Percentiles rank a stretch among this genome's conserved stretches.
phyloP scores from a whole-genome alignment of 2,113 vertebrate species.

The Lepus americanus region DNA sequence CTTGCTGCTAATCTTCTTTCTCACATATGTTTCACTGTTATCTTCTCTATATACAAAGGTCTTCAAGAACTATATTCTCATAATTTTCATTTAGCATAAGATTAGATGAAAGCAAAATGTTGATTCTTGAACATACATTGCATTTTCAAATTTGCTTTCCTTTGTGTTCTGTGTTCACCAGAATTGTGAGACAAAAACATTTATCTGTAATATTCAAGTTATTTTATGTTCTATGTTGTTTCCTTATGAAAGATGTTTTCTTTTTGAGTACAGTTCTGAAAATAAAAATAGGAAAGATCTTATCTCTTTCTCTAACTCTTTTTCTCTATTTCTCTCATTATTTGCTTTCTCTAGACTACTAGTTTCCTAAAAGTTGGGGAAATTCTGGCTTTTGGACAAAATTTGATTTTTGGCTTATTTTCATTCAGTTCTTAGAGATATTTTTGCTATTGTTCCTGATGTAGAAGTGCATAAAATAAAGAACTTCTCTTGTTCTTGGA shows the following conservation, averaged over 20 bases:
- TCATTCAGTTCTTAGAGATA: not conserved
- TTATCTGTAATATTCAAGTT: not conserved
- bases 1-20: constrained; percentile 32
- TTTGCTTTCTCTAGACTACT: not conserved
- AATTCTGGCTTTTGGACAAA: not conserved
- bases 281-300: constrained; percentile 8
- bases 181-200: not conserved
- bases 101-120: not conserved
- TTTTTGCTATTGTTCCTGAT: not conserved
- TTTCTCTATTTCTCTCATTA: not conserved
- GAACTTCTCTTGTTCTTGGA: not conserved
- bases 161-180: constrained; percentile 31
- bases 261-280: not conserved
- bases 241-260: not conserved
- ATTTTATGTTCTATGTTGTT: not conserved
- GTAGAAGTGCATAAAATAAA: not conserved
- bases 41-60: constrained; percentile 17
- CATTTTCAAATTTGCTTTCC: constrained; percentile 38
- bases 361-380: not conserved
- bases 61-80: constrained; percentile 31
- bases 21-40: constrained; percentile 42
- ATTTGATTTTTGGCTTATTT: constrained; percentile 5
- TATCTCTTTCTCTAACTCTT: not conserved
- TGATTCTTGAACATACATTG: not conserved
- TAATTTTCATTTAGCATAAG: constrained; percentile 54